Conservation (phyloP, 1,140 invertebrate species). For the Drosophila ohnishii region DNA sequence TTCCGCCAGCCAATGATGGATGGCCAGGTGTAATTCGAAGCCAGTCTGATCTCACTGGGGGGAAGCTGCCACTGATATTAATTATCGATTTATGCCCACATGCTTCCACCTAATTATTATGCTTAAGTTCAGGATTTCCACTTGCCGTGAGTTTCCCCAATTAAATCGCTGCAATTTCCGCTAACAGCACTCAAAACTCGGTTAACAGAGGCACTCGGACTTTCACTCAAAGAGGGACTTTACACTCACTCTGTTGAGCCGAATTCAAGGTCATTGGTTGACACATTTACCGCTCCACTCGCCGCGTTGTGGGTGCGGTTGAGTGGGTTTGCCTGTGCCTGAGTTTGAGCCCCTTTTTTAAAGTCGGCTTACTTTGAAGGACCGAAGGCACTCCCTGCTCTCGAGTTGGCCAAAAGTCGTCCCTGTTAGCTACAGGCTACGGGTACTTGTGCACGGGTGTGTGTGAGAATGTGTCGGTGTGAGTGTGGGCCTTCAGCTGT, state of each 20-base stretch:
- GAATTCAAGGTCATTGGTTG: slow-evolving; percentile 72
- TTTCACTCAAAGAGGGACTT: not conserved
- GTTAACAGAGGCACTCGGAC: slow-evolving; percentile 8
- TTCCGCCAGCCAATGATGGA: slow-evolving; percentile 44
- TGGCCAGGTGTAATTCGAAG: slow-evolving; percentile 18
- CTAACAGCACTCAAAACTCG: not conserved
- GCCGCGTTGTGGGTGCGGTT: slow-evolving; percentile 68
- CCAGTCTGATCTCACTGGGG: slow-evolving; percentile 5
- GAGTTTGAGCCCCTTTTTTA: slow-evolving; percentile 20
- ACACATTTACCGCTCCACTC: slow-evolving; percentile 67
- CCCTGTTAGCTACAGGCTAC: slow-evolving; percentile 3
- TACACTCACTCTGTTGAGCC: slow-evolving; percentile 36
- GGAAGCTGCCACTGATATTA: slow-evolving; percentile 10
- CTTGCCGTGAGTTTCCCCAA: not conserved
- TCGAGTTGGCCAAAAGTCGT: slow-evolving; percentile 16
- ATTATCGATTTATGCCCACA: slow-evolving; percentile 36
- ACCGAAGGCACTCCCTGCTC: slow-evolving; percentile 7
- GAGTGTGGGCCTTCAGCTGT: slow-evolving; percentile 41
- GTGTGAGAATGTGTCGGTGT: not conserved
- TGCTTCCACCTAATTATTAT: slow-evolving; percentile 23
- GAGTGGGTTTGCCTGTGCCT: slow-evolving; percentile 43
- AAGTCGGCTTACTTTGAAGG: slow-evolving; percentile 23
- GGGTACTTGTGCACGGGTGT: slow-evolving; percentile 11
- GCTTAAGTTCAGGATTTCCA: slow-evolving; percentile 16
- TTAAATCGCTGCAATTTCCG: slow-evolving; percentile 13